These are phyloP conservation scores for Forbesichthys papilliferus DNA, from an alignment of 2,113 vertebrate genomes.

Conservation along the genomic window DNA sequence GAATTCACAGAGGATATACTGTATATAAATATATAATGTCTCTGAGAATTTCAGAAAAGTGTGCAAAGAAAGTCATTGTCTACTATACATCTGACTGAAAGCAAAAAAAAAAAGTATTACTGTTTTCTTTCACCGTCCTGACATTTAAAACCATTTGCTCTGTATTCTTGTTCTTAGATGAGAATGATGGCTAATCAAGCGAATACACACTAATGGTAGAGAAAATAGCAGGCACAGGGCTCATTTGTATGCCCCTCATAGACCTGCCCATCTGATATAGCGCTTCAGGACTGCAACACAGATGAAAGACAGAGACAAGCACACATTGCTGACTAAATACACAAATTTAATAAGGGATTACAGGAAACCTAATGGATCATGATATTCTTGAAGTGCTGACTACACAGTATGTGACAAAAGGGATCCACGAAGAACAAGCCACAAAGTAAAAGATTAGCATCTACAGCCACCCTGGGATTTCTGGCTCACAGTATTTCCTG, in stretches of 20 bases:
- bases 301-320: conserved; percentile 32
- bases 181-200: conserved; percentile 66
- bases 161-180: conserved; percentile 43
- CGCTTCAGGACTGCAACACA: conserved; percentile 47
- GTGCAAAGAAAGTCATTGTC: too few species aligned
- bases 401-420: background rate
- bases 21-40: too few species aligned
- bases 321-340: conserved; percentile 32
- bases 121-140: conserved; percentile 45
- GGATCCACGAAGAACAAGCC: background rate
- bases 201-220: conserved; percentile 46
- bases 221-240: conserved; percentile 43
- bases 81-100: background rate
- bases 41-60: too few species aligned
- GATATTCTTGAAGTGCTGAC: background rate
- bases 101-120: conserved; percentile 9
- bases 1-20: conserved; percentile 24
- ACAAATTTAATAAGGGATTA: conserved; percentile 43
- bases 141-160: conserved; percentile 57
- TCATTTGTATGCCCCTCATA: conserved; percentile 68
- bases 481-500: conserved; percentile 16
- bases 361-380: conserved; percentile 34
- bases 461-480: conserved; percentile 6
- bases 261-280: conserved; percentile 60
- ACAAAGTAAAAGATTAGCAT: conserved; percentile 1